Conservation (phyloP, 1,140 invertebrate genomes). For the Apis florea region DNA sequence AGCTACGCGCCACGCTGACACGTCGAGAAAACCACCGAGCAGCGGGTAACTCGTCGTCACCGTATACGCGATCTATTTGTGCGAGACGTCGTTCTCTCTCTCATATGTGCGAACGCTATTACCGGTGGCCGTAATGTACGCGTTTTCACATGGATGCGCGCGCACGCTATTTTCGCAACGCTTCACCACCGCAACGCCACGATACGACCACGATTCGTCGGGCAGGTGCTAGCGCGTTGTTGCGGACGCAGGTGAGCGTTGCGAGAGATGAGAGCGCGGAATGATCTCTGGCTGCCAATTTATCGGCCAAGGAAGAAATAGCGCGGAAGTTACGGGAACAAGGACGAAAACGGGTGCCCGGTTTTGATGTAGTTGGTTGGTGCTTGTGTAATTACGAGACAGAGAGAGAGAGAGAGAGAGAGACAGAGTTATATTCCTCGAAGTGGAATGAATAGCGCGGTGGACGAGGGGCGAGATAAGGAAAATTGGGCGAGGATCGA, state of each 20-base stretch:
- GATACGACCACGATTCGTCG: slow-evolving; percentile 40
- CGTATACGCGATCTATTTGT: slow-evolving; percentile 53
- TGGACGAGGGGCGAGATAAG: not conserved
- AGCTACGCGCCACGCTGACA: slow-evolving; percentile 61
- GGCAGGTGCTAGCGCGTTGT: slow-evolving; percentile 57
- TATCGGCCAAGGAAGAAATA: slow-evolving; percentile 15
- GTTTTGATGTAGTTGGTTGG: slow-evolving; percentile 47
- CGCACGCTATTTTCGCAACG: not conserved
- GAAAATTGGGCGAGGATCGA: not conserved
- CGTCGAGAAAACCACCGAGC: slow-evolving; percentile 35
- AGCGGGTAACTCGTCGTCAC: slow-evolving; percentile 15
- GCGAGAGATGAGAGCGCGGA: slow-evolving; percentile 36
- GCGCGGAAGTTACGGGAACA: not conserved
- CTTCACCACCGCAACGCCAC: too few relatives aligned
- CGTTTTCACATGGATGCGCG: not conserved
- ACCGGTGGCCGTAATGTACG: not conserved
- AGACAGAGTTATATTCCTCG: too few relatives aligned
- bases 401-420: too few relatives aligned
- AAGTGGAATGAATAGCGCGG: not conserved
- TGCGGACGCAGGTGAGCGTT: slow-evolving; percentile 52
- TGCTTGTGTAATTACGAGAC: slow-evolving; percentile 21
- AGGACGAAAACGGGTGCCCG: not conserved
- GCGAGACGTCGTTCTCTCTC: slow-evolving; percentile 31
- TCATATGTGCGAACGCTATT: slow-evolving; percentile 36
- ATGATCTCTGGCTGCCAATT: slow-evolving; percentile 39